Conservation (phyloP, 2,797 vertebrate species). For the Ctenochaetus hawaiiensis region DNA sequence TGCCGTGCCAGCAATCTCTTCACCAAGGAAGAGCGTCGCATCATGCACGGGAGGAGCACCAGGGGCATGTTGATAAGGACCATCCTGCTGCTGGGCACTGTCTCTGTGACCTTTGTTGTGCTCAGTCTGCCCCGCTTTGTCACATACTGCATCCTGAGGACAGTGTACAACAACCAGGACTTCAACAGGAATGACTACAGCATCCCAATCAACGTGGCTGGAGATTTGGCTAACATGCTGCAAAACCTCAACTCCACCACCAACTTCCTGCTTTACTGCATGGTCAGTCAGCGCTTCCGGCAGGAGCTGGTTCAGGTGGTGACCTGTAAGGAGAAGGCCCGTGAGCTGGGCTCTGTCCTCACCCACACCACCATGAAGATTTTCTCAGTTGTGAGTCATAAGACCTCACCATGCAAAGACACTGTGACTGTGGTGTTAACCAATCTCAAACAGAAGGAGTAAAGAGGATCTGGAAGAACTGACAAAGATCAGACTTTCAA, state of each 20-base stretch:
- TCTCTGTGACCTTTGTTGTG: conserved; percentile 81
- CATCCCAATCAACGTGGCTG: conserved; percentile 80
- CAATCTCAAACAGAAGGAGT: conserved; percentile 62
- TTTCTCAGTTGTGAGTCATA: conserved; percentile 75
- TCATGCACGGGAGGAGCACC: conserved; percentile 71
- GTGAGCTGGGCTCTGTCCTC: conserved; percentile 65
- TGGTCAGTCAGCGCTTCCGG: conserved; percentile 83
- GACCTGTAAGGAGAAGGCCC: conserved; percentile 52
- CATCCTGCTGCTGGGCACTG: conserved; percentile 80
- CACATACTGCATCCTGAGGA: conserved; percentile 88
- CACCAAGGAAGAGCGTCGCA: conserved; percentile 80
- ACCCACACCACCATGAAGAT: conserved; percentile 81
- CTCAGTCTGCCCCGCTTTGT: conserved; percentile 85
- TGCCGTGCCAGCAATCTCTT: conserved; percentile 77
- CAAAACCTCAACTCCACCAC: conserved; percentile 88
- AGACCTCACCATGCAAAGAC: background rate
- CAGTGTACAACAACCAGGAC: conserved; percentile 74
- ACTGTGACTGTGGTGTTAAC: conserved; percentile 67
- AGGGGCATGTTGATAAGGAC: conserved; percentile 77
- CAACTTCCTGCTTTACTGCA: conserved; percentile 88
- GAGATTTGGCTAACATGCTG: conserved; percentile 87
- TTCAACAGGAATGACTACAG: conserved; percentile 84
- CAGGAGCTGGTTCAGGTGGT: conserved; percentile 73
- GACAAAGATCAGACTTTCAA: background rate
- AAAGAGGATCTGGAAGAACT: conserved; percentile 8